Evolutionary conservation across 2,113 vertebrate species (phyloP).

Genomic region (Felis chaus): DNA sequence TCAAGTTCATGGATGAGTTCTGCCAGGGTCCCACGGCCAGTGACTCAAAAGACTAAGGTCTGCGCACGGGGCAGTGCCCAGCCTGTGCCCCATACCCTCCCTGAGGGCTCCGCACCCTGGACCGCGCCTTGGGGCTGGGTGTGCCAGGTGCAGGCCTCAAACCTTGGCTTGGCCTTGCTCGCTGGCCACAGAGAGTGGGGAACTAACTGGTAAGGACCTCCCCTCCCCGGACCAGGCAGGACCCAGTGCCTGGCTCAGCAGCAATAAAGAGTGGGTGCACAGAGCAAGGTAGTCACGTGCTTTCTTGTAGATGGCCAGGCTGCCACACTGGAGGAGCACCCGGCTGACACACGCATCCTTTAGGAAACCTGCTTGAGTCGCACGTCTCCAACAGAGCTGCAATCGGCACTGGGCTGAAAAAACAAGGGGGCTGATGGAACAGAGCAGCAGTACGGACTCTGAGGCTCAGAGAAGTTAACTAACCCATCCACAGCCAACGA

Average conservation of each 20-base stretch:
- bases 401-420: background rate
- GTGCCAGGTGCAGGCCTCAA: background rate
- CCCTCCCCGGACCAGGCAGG: background rate
- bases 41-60: slow-evolving; percentile 57
- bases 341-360: background rate
- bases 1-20: slow-evolving; percentile 74
- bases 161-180: background rate
- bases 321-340: background rate
- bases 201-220: background rate
- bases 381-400: background rate
- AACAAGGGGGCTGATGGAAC: background rate
- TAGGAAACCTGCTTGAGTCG: background rate
- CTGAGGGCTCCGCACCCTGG: background rate
- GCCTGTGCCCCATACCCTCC: background rate
- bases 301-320: background rate
- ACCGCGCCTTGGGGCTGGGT: rapidly evolving
- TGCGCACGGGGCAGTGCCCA: rapidly evolving
- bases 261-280: slow-evolving; percentile 70
- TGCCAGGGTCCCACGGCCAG: slow-evolving; percentile 50
- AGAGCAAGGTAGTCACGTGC: background rate
- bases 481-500: background rate
- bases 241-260: slow-evolving; percentile 16
- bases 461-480: background rate
- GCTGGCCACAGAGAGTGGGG: background rate
- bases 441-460: background rate